A percentile compares a stretch with the other conserved stretches of the same genome.
Conservation (phyloP, 2,797 vertebrate genomes). For the Moxostoma hubbsi region DNA sequence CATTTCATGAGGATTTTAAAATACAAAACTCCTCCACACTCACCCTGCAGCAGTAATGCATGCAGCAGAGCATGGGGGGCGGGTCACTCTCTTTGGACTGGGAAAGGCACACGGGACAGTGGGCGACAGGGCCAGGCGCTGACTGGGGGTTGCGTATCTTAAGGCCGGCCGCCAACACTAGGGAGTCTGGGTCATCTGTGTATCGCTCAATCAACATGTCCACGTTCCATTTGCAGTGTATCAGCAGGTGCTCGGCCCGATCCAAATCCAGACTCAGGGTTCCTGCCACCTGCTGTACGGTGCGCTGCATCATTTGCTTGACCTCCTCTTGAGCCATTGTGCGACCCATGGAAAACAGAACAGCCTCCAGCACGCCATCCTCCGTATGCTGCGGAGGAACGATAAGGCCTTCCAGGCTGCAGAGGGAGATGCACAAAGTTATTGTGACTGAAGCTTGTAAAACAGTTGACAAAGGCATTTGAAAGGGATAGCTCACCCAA, state of each 20-base stretch:
- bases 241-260: conserved; percentile 86
- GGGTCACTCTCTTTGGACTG: conserved; percentile 68
- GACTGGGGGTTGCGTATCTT: conserved; percentile 76
- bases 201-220: conserved; percentile 89
- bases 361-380: conserved; percentile 83
- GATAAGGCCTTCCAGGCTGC: conserved; percentile 62
- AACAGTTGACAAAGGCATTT: not conserved
- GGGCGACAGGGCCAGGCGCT: conserved; percentile 66
- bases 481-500: no score
- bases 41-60: conserved; percentile 95
- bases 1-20: no score
- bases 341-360: conserved; percentile 88
- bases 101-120: conserved; percentile 88
- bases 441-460: conserved; percentile 5
- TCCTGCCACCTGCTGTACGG: conserved; percentile 86
- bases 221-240: conserved; percentile 90
- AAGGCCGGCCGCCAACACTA: conserved; percentile 86
- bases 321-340: conserved; percentile 93
- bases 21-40: conserved; percentile 48
- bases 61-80: conserved; percentile 85
- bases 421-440: conserved; percentile 53
- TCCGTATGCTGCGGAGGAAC: conserved; percentile 66
- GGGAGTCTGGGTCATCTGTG: conserved; percentile 81
- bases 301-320: conserved; percentile 87
- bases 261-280: conserved; percentile 86